phyloP scores from a whole-genome alignment of 2,888 invertebrate genomes.

The Agrochola lota region DNA sequence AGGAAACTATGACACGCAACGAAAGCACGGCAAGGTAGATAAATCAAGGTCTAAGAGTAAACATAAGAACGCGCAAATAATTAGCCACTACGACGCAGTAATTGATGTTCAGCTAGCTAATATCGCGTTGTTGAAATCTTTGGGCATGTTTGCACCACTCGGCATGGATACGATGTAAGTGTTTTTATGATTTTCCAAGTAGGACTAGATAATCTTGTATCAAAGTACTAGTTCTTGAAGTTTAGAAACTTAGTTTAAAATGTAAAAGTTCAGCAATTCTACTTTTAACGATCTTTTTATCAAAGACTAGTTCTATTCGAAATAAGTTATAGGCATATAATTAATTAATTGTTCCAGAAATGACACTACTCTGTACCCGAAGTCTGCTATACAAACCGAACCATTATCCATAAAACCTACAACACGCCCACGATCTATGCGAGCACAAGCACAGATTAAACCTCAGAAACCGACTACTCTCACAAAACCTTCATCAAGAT shows the following conservation, averaged over 20 bases:
- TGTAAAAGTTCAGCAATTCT: not conserved
- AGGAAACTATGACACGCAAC: not conserved
- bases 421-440: not conserved
- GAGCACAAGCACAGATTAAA: not conserved
- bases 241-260: not conserved
- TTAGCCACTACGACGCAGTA: conserved; percentile 4
- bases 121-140: conserved; percentile 1
- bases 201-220: not conserved
- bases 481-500: not conserved
- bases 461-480: not conserved
- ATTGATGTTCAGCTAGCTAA: conserved; percentile 30
- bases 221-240: not conserved
- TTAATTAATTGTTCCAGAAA: not conserved
- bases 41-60: not conserved
- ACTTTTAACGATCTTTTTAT: not conserved
- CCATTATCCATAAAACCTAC: not conserved
- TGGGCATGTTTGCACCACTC: not conserved
- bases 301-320: not conserved
- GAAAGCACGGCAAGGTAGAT: not conserved
- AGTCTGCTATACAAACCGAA: not conserved
- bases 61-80: not conserved
- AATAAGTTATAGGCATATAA: not conserved
- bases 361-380: not conserved
- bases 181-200: not conserved
- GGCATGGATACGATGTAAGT: conserved; percentile 13